Evolutionary conservation across 2,888 invertebrate species (phyloP), one percentile per base, ranked within the genome.

Genomic region (Sturmia bella): DNA sequence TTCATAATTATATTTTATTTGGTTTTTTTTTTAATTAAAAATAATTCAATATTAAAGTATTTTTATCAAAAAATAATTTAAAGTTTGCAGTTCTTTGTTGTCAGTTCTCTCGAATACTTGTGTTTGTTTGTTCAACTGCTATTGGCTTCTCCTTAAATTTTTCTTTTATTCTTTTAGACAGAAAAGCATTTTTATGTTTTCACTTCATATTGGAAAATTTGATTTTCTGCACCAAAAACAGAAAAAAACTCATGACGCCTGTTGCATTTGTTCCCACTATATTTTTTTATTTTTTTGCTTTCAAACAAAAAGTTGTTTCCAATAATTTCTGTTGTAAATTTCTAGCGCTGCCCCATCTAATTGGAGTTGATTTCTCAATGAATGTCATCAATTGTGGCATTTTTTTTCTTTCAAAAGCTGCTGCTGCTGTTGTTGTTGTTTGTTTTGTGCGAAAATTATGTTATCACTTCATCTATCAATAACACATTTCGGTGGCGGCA

Each of bases 391-490:
- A 61, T 61, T 68, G 69, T 69, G 68, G 76, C 52, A 61, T 32
- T 61, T 69, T 43, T 59, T 39, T 41, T 57, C 43, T 56, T 4
- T 32, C 32, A 32, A 32, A 32, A 24, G 59, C 24, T 57, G 27
- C 27, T 19, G 39, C 21, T 50, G 24, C 5, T 50, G 7, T 15
- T 56, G 27, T 24, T 27, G 9, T 11, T 52, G n/a, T 41, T 24
- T 27, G 9, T 11, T 52, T 21, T 61, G 32, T 32, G 21, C 24
- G 59, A 70, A 74, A 80, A 74, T 78, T 78, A 74, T 82, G 77
- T 82, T 82, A 82, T 74, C 81, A 78, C 81, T 70, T 82, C 81
- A 82, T 82, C 73, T 78, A 82, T 78, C 82, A 82, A 66, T 78
- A 70, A 66, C 81, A 77, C 81, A 57, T 69, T 68, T 66, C 50